Base-by-base conservation (phyloP, 2,888 invertebrate genomes). In the Keiferia lycopersicella region DNA sequence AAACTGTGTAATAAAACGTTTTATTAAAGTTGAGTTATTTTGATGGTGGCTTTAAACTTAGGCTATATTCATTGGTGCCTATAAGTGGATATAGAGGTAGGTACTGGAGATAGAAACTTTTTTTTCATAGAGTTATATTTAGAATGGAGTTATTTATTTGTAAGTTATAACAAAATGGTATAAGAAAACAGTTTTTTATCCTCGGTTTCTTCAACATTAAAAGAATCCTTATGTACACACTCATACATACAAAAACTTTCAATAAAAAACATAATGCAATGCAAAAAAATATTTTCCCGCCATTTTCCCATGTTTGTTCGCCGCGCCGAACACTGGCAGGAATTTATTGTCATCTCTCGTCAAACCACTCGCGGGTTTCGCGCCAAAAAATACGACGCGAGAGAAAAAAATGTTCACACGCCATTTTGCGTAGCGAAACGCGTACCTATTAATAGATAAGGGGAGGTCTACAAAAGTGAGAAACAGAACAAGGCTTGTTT, bases 1-100 rank as follows among this genome's bases (percentile, higher is more conserved):
- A 62, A 62, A 62, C 62, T 51, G 34, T 16, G 22, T 60, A 60
- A 60, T 60, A 41, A 60, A 60, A 60, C n/a, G 22, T 61, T 61
- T 61, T 22, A 61, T 61, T 61, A 61, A 61, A 50, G 26, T 61
- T 48, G n/a, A 11, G 48, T 61, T 22, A 39, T 59, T 34, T 59
- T 45, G 16, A 38, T 12, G 61, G 50, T 30, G 56, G n/a, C 30
- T 56, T 56, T 53, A 11, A 50, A 16, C 45, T n/a, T 45, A 41
- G 41, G 14, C n/a, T 14, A 14, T 14, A 14, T 41, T 3, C 12
- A 14, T 12, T 14, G 41, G 14, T 41, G 4, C 6, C n/a, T 45
- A 26, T n/a, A n/a, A n/a, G n/a, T n/a, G n/a, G n/a, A 3, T 41
- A 14, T 41, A 4, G 3, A 34, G 8, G 34, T 34, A 34, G 10